Evolutionary conservation across 2,113 vertebrate genomes (phyloP).

Genomic region (Megaleporinus macrocephalus): DNA sequence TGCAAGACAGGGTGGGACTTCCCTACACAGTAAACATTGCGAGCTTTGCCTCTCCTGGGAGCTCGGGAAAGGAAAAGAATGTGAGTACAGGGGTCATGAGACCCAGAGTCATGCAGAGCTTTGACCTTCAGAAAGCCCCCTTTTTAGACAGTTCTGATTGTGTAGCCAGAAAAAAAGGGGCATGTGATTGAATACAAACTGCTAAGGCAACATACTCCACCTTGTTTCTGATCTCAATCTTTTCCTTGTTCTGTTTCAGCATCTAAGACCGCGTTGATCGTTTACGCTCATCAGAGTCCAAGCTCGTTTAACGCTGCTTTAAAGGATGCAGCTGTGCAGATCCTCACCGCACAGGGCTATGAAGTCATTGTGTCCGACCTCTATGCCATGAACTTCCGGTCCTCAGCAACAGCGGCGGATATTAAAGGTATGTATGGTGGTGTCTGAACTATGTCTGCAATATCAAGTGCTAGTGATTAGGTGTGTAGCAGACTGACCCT

Average conservation of each 20-base stretch:
- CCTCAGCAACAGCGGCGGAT: slow-evolving; percentile 66
- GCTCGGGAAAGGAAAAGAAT: not conserved
- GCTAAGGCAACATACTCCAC: too few species aligned
- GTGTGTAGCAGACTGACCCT: too few species aligned
- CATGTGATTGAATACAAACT: too few species aligned
- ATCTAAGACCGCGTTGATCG: slow-evolving; percentile 67
- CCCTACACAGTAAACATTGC: not conserved
- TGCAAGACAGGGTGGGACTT: not conserved
- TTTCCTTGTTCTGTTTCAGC: slow-evolving; percentile 52
- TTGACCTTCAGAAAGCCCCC: too few species aligned
- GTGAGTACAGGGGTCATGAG: not conserved
- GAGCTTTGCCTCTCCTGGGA: not conserved
- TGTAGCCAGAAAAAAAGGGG: too few species aligned
- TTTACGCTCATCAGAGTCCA: slow-evolving; percentile 74
- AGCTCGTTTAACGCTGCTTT: slow-evolving; percentile 82
- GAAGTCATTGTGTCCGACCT: slow-evolving; percentile 80
- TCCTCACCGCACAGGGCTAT: slow-evolving; percentile 73
- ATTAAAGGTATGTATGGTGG: slow-evolving; percentile 60
- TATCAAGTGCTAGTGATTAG: too few species aligned
- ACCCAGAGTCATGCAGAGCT: not conserved
- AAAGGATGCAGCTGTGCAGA: slow-evolving; percentile 69
- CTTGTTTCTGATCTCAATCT: slow-evolving; percentile 5
- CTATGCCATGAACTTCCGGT: slow-evolving; percentile 74
- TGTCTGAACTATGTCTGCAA: not conserved
- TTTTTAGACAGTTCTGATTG: too few species aligned